These are phyloP conservation scores for Pardosa pseudoannulata DNA, from an alignment of 2,888 invertebrate species.

Conservation along the genomic window DNA sequence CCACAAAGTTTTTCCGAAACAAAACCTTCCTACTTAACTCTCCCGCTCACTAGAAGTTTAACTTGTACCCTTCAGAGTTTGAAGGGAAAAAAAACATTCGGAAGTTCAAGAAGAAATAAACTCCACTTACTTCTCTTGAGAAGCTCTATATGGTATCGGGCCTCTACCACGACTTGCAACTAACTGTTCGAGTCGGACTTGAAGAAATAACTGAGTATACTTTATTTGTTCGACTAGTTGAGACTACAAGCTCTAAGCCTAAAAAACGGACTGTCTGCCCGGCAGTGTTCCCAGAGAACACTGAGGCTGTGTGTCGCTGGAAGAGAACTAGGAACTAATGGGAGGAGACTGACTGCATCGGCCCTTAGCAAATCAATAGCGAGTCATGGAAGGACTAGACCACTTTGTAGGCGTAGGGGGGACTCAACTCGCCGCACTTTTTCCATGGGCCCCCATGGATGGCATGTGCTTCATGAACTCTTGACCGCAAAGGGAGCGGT, in stretches of 20 bases:
- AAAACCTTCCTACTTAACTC: not conserved
- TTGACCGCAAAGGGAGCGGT: not conserved
- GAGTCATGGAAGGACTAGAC: conserved; percentile 68
- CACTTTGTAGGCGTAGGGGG: conserved; percentile 52
- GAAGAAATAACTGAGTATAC: conserved; percentile 27
- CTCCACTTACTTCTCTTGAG: conserved; percentile 28
- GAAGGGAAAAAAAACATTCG: not conserved
- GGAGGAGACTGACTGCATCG: conserved; percentile 50
- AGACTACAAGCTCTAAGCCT: conserved; percentile 67
- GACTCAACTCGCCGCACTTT: conserved; percentile 8
- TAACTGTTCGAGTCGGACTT: conserved; percentile 24
- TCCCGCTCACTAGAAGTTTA: not conserved
- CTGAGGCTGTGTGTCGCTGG: conserved; percentile 56
- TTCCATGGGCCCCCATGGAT: conserved; percentile 15
- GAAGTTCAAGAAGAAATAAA: not conserved
- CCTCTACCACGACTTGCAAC: conserved; percentile 25
- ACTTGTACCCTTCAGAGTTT: not conserved
- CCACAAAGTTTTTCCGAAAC: not conserved
- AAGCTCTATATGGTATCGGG: conserved; percentile 36
- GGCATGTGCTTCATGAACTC: conserved; percentile 15
- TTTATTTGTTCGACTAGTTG: conserved; percentile 50
- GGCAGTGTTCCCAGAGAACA: conserved; percentile 61
- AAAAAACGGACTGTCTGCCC: conserved; percentile 59
- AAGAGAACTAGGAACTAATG: conserved; percentile 66
- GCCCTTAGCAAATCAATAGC: conserved; percentile 66